These are phyloP conservation scores for Diadumene lineata DNA, from an alignment of 92 coral and sea anemone genomes.

Conservation along the genomic window DNA sequence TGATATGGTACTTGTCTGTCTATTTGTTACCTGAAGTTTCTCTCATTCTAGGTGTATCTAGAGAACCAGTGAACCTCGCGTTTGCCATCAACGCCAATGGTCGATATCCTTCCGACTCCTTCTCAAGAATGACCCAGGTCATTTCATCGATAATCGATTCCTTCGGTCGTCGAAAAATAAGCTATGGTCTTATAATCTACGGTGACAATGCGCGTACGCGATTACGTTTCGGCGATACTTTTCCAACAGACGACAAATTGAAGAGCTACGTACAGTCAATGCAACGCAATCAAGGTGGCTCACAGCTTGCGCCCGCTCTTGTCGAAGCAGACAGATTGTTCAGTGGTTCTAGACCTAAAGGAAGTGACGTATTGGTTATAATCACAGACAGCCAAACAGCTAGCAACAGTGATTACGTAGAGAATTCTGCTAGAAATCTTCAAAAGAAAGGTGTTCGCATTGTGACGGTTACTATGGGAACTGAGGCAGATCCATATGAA, in stretches of 20 bases:
- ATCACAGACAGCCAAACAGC: conserved; percentile 74
- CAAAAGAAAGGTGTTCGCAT: conserved; percentile 31
- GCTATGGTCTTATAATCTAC: conserved; percentile 74
- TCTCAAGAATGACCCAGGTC: conserved; percentile 63
- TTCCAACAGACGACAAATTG: conserved; percentile 46
- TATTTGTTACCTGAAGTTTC: no score
- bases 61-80: conserved; percentile 69
- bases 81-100: conserved; percentile 84
- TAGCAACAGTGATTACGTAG: conserved; percentile 30
- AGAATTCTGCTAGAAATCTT: conserved; percentile 31
- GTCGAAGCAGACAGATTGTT: conserved; percentile 60
- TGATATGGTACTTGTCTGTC: neutral
- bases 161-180: conserved; percentile 68
- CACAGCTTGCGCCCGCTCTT: conserved; percentile 58
- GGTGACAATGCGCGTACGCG: conserved; percentile 59
- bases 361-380: conserved; percentile 72
- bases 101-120: conserved; percentile 48
- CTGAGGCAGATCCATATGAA: conserved; percentile 18
- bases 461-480: conserved; percentile 46
- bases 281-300: conserved; percentile 48
- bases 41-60: conserved; percentile 32
- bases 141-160: conserved; percentile 76
- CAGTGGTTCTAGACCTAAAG: conserved; percentile 49
- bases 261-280: conserved; percentile 61
- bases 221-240: conserved; percentile 64